Base-by-base conservation (phyloP, 2,888 invertebrate species). In the Horisme vitalbata region DNA sequence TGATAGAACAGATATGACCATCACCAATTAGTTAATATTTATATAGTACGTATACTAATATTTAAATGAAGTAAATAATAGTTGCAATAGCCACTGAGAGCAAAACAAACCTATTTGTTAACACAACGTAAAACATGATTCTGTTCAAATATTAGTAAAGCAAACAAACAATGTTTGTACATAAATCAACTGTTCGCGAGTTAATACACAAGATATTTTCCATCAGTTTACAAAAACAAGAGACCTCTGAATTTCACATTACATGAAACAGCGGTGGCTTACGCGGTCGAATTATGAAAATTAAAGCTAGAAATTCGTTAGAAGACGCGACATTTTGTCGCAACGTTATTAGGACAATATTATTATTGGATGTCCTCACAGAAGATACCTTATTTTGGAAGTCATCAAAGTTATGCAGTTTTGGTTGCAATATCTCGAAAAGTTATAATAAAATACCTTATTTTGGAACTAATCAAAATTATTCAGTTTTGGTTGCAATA, bases 241-340 rank as follows among this genome's bases (percentile, higher is more conserved):
- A 13, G 57, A 59, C 57, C 57, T 54, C 45, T 55, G 44, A 49
- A 56, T 45, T 58, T 57, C 48, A 54, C 48, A 60, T 60, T 61
- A 28, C 14, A 28, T 13, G 14, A 13, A 28, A 28, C 13, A 14
- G 28, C 13, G 26, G 6, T 18, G 61, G 62, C 58, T 69, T 64
- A 62, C 61, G 68, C 66, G 70, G 69, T 69, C 59, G 68, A 75
- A 80, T 82, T 75, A 79, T 71, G 61, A 70, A 81, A 79, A 80
- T 78, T 69, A 75, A 7, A 13, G 28, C 13, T 8, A 23, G n/a
- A 13, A 28, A 13, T 10, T 3, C 2, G 12, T 3, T 28, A 13
- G 4, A 28, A 8, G 28, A 28, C 28, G 8, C 28, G 28, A 28
- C 28, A n/a, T n/a, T n/a, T n/a, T n/a, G n/a, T n/a, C n/a, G n/a